phyloP scores from a whole-genome alignment of 2,888 invertebrate species.

The Lydus trimaculatus region DNA sequence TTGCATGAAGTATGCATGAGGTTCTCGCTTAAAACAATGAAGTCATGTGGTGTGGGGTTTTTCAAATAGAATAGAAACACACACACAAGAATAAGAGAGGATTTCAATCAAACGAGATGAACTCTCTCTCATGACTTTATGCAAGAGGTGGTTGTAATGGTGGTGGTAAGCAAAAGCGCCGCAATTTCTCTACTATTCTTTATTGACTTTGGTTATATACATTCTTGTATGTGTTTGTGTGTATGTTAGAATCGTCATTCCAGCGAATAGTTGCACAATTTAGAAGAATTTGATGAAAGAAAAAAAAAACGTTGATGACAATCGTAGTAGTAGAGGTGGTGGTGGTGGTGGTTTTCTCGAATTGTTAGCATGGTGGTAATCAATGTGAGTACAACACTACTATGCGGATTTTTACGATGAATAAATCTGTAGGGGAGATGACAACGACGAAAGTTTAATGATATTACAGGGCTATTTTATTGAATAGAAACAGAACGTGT shows the following conservation, averaged over 20 bases:
- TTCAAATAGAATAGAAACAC: constrained; percentile 53
- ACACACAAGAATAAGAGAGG: constrained; percentile 61
- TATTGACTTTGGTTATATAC: constrained; percentile 33
- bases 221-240: not conserved
- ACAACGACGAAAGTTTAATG: not conserved
- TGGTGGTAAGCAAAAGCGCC: constrained; percentile 31
- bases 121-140: constrained; percentile 60
- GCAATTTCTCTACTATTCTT: constrained; percentile 33
- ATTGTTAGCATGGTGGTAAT: not conserved
- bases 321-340: no score
- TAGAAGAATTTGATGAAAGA: not conserved
- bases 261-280: not conserved
- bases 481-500: not conserved
- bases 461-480: not conserved
- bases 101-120: constrained; percentile 64
- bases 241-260: not conserved
- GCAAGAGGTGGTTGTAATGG: constrained; percentile 50
- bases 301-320: not conserved
- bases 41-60: constrained; percentile 58
- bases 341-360: not conserved
- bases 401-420: not conserved
- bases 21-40: constrained; percentile 59
- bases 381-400: not conserved
- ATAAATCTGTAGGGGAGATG: not conserved
- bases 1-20: constrained; percentile 62